Conservation (phyloP, 2,797 vertebrate genomes). For the Mergus octosetaceus region DNA sequence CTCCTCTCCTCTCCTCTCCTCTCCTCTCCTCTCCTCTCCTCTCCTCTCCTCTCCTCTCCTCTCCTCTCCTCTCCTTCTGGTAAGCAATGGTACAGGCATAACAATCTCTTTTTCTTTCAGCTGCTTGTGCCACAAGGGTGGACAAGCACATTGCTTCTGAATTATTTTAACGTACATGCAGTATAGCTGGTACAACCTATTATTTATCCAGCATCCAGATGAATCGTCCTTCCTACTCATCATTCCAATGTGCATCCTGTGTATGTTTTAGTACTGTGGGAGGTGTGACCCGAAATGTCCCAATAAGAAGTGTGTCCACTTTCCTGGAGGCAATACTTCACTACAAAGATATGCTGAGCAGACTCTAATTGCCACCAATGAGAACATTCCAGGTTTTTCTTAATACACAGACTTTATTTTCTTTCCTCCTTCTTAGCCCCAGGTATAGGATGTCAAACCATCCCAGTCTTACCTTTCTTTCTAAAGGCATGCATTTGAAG, state of each 20-base stretch:
- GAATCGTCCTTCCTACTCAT: not conserved
- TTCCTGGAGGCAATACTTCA: not conserved
- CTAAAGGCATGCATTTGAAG: not conserved
- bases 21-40: too few species aligned
- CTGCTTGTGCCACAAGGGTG: not conserved
- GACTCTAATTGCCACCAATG: not conserved
- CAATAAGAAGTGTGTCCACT: not conserved
- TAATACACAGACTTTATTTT: not conserved
- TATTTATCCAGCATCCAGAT: not conserved
- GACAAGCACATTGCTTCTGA: not conserved
- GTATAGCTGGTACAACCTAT: not conserved
- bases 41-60: not conserved
- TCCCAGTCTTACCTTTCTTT: not conserved
- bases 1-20: not conserved
- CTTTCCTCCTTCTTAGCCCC: not conserved
- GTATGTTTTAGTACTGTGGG: not conserved
- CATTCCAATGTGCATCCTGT: not conserved
- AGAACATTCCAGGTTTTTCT: not conserved
- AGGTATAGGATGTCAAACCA: not conserved
- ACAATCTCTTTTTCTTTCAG: not conserved
- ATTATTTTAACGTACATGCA: not conserved
- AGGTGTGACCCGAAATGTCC: not conserved
- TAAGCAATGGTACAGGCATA: not conserved
- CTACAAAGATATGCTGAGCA: not conserved
- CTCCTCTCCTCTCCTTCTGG: not conserved